Conservation (phyloP, 1,140 invertebrate genomes). For the Dinothrombium tinctorium region DNA sequence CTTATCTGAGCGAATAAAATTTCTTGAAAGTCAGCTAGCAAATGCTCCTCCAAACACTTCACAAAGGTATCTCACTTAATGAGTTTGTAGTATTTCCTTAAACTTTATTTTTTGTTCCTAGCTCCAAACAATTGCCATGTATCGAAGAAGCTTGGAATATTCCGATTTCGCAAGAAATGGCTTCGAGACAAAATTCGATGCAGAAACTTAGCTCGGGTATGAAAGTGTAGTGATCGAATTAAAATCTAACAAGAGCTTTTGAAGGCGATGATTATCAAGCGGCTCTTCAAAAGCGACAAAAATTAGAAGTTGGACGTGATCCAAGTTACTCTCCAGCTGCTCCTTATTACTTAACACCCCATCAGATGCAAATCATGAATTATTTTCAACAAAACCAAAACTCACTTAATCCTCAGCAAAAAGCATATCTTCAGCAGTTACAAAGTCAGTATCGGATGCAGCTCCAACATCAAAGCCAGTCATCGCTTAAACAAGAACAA, state of each 20-base stretch:
- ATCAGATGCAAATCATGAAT: conserved; percentile 62
- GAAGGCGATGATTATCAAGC: too few species aligned
- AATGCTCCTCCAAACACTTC: conserved; percentile 38
- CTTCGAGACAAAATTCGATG: conserved; percentile 42
- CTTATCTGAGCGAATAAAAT: conserved; percentile 58
- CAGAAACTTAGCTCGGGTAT: conserved; percentile 1
- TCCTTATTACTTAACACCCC: too few species aligned
- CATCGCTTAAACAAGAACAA: too few species aligned
- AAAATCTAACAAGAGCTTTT: too few species aligned
- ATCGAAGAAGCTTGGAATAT: conserved; percentile 98
- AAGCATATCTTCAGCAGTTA: conserved; percentile 21
- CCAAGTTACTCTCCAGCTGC: too few species aligned
- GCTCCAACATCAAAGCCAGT: not conserved
- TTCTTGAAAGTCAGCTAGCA: conserved; percentile 59
- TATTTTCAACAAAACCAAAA: conserved; percentile 22
- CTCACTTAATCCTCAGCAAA: conserved; percentile 8
- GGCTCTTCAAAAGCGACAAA: too few species aligned
- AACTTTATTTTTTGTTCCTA: conserved; percentile 18
- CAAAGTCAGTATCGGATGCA: conserved; percentile 26
- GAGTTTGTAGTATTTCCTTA: not conserved
- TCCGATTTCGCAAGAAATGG: conserved; percentile 91
- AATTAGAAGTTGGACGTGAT: too few species aligned
- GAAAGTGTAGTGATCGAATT: too few species aligned
- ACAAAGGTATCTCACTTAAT: conserved; percentile 13
- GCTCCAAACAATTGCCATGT: conserved; percentile 62